A percentile compares a stretch with the other conserved stretches of the same genome.
phyloP scores from a whole-genome alignment of 1,140 invertebrate species.

The Cyrtorhinus lividipennis region DNA sequence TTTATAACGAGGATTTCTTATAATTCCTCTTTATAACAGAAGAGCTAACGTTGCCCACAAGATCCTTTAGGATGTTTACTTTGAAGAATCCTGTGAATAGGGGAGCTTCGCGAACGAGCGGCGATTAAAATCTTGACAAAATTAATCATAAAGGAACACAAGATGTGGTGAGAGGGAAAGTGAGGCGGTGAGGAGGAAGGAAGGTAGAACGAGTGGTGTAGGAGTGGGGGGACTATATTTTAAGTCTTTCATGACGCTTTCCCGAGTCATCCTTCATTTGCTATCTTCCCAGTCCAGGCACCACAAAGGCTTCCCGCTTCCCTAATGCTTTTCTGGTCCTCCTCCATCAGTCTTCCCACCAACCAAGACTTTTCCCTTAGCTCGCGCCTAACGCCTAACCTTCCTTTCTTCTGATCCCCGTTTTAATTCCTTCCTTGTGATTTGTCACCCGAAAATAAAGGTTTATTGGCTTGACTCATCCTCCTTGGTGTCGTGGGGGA shows the following conservation, averaged over 20 bases:
- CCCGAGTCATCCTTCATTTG: constrained; percentile 13
- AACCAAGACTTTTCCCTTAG: background rate
- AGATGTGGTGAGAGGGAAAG: background rate
- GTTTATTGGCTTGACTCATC: constrained; percentile 1
- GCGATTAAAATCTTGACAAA: background rate
- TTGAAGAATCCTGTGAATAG: too few species aligned
- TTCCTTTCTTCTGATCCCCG: background rate
- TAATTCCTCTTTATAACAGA: too few species aligned
- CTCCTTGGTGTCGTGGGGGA: background rate
- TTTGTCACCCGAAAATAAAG: background rate
- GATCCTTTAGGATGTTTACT: too few species aligned
- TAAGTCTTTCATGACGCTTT: constrained; percentile 4
- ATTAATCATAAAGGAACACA: constrained; percentile 1
- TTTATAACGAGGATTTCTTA: too few species aligned
- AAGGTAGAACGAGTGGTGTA: too few species aligned
- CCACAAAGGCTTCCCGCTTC: background rate
- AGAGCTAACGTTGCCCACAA: too few species aligned
- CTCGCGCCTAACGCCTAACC: background rate
- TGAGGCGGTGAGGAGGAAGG: too few species aligned
- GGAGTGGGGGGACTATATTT: background rate
- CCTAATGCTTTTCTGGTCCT: constrained; percentile 12
- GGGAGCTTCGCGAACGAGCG: too few species aligned
- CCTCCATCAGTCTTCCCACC: background rate
- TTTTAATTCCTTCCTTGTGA: constrained; percentile 5
- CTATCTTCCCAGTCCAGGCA: constrained; percentile 10